Evolutionary conservation across 2,797 vertebrate genomes (phyloP), one percentile per base, ranked within the genome.

Genomic region (Anguilla anguilla): DNA sequence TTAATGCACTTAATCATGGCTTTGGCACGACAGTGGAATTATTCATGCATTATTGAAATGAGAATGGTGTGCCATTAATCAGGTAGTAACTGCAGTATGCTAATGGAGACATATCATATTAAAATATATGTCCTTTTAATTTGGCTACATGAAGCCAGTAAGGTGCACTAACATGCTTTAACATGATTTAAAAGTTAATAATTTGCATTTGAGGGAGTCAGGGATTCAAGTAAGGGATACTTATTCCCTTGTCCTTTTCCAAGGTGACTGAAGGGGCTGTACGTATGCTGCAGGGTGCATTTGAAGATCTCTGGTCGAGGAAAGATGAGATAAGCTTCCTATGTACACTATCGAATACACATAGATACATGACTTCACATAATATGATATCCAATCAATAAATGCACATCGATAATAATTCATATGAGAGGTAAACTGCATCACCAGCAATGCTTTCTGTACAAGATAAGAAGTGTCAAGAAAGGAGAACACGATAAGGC

Each of bases 1-100:
- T 90, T 91, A 92, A 92, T 90, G 91, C 86, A 92, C 90, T 92
- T 92, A 92, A 94, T 95, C 92, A 92, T 91, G 89, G 90, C 91
- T 93, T 91, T 92, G 90, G 92, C 89, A 89, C 84, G 0, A 84
- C 89, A 91, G 92, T 87, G 91, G 91, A 94, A 95, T 94, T 94
- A 94, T 94, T 95, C 94, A 95, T 95, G 94, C 91, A 74, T 92
- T 94, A 94, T 93, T 94, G 93, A 95, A 95, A 95, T 94, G 88
- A 92, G 92, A 90, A 88, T 39, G 72, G 88, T 81, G 89, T 89
- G 86, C 89, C 93, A 95, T 96, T 96, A 95, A 95, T 95, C 95
- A 95, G 93, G 92, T 90, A 86, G 86, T 92, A 93, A 94, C 89
- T 88, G 90, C 91, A 91, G 93, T 46, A 85, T 51, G 83, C 88